A percentile compares a stretch with the other conserved stretches of the same genome.
phyloP scores from a whole-genome alignment of 2,888 invertebrate species.

The Rosalia funebris region DNA sequence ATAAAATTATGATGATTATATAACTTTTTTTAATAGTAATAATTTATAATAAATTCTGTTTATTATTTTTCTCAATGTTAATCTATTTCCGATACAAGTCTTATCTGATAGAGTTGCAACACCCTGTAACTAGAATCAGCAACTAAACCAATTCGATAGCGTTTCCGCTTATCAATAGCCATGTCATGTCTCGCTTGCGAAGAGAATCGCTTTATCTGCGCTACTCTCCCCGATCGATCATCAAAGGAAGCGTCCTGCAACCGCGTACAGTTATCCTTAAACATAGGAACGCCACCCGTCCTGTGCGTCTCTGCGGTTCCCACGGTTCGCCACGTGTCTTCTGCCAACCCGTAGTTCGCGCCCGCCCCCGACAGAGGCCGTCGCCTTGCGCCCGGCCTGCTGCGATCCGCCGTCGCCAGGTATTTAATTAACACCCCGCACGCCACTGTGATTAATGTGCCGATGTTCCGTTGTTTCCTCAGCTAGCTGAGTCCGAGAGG shows the following conservation, averaged over 20 bases:
- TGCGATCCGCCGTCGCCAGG: background rate
- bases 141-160: too few species aligned
- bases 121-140: too few species aligned
- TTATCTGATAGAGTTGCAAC: too few species aligned
- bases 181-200: too few species aligned
- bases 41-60: too few species aligned
- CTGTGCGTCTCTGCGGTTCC: constrained; percentile 26
- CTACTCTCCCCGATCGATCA: background rate
- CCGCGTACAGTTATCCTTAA: constrained; percentile 32
- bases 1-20: too few species aligned
- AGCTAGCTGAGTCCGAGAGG: background rate
- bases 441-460: constrained; percentile 17
- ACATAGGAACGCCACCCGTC: constrained; percentile 24
- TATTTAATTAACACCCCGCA: constrained; percentile 25
- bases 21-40: too few species aligned
- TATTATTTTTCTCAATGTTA: too few species aligned
- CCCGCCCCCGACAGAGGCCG: constrained; percentile 39
- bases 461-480: constrained; percentile 8
- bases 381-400: constrained; percentile 8
- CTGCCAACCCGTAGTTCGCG: constrained; percentile 20
- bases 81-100: too few species aligned
- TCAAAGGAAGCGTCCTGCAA: constrained; percentile 29
- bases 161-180: too few species aligned
- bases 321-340: constrained; percentile 37
- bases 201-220: background rate